phyloP scores from a whole-genome alignment of 2,797 vertebrate genomes.

The Lacerta bilineata region DNA sequence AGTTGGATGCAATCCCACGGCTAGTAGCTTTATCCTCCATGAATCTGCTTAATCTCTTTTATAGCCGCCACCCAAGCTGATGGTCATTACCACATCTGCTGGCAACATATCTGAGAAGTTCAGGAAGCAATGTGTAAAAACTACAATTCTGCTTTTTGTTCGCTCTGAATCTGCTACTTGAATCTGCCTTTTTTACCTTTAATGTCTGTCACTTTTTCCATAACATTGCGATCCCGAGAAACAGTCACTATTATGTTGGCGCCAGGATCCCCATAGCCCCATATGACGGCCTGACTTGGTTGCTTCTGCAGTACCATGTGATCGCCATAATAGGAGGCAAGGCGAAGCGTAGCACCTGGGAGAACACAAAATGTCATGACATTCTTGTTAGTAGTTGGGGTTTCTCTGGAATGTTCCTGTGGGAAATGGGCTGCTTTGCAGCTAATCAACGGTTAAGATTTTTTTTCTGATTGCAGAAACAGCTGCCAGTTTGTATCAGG shows the following conservation, averaged over 20 bases:
- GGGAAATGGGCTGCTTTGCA: neutral
- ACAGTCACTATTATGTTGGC: slow-evolving; percentile 78
- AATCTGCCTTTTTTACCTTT: slow-evolving; percentile 68
- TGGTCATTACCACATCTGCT: too few relatives aligned
- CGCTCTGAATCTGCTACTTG: neutral
- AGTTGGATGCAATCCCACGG: too few relatives aligned
- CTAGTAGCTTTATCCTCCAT: too few relatives aligned
- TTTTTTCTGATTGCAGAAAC: slow-evolving; percentile 15
- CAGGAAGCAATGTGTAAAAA: too few relatives aligned
- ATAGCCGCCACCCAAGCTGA: too few relatives aligned
- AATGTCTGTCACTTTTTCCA: slow-evolving; percentile 65
- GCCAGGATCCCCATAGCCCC: slow-evolving; percentile 83
- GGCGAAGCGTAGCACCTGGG: slow-evolving; percentile 76
- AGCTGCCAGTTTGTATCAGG: neutral
- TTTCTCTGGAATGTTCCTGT: neutral
- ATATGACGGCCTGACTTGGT: slow-evolving; percentile 86
- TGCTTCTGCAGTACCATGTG: slow-evolving; percentile 93
- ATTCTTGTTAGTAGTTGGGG: neutral
- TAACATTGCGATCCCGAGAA: slow-evolving; percentile 33
- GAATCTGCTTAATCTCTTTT: too few relatives aligned
- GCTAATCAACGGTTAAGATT: neutral
- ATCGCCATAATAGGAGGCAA: slow-evolving; percentile 88
- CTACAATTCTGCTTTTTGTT: too few relatives aligned
- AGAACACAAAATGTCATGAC: slow-evolving; percentile 1
- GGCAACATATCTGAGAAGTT: too few relatives aligned